Percentiles rank a stretch among this genome's conserved stretches.
phyloP scores from a whole-genome alignment of 2,113 vertebrate genomes.

The Isurus oxyrinchus region DNA sequence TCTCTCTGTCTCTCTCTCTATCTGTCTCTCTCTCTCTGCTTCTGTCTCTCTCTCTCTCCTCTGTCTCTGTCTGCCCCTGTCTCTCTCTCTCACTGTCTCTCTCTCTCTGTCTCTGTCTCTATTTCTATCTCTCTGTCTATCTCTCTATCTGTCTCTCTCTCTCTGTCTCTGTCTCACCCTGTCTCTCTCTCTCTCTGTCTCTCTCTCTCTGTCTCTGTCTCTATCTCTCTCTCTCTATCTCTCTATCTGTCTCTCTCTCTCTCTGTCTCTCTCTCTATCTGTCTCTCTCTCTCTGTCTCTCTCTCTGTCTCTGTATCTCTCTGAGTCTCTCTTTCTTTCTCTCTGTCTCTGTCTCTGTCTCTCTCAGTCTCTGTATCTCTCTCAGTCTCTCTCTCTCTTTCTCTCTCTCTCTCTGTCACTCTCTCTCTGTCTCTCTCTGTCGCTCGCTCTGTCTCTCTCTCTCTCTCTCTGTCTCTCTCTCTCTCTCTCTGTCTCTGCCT shows the following conservation, averaged over 20 bases:
- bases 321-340: not conserved
- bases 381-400: too few species aligned
- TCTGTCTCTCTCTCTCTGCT: not conserved
- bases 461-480: not conserved
- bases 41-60: not conserved
- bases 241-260: not conserved
- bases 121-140: too few species aligned
- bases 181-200: rapidly evolving
- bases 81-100: constrained; percentile 29
- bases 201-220: too few species aligned
- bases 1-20: not conserved
- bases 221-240: not conserved
- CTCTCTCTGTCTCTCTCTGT: too few species aligned
- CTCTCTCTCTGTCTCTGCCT: too few species aligned
- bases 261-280: not conserved
- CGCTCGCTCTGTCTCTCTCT: not conserved
- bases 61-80: not conserved
- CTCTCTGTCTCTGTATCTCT: not conserved
- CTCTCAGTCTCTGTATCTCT: too few species aligned
- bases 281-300: too few species aligned
- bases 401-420: too few species aligned
- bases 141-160: too few species aligned
- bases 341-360: not conserved
- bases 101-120: not conserved
- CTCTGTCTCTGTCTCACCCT: too few species aligned